Evolutionary conservation across 1,140 invertebrate genomes (phyloP), one percentile per base, ranked within the genome.

Genomic region (Lordiphosa clarofinis): DNA sequence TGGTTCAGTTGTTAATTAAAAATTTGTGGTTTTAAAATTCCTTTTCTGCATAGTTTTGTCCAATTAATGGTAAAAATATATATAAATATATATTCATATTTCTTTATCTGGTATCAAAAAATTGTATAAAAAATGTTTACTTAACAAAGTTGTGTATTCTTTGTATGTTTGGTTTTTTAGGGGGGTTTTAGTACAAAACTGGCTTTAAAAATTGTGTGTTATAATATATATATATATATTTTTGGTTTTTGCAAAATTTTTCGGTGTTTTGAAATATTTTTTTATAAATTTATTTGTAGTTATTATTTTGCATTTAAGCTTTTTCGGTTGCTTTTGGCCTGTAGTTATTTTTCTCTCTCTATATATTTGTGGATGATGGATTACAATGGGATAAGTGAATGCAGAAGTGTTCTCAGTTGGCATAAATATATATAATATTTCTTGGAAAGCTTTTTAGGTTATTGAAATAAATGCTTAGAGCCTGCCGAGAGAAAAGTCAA

Each of bases 111-210:
- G 73, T 82, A 82, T 82, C 68, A 82, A 82, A 84, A 84, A 84
- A 82, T 82, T 61, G 64, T 82, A 82, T 82, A 81, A 82, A 82
- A 75, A 84, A 78, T 56, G 48, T 64, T 75, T 68, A 67, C 76
- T 75, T 82, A 81, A 81, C 76, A 81, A 81, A 82, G 76, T 73
- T 50, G 48, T 56, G 40, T 64, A 43, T 58, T 76, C 21, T 21
- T 21, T 21, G 21, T 21, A 21, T 21, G 57, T 31, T 43, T 65
- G 33, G 13, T n/a, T n/a, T 46, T 21, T 21, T 21, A 0, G 3
- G 21, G 3, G 3, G 3, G 21, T 1, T 21, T 3, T 37, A 31
- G 56, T 81, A 81, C 49, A 81, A 81, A 76, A 68, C 68, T 81
- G 62, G 67, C 56, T 59, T 71, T 75, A 58, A 82, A 81, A 81